A percentile compares a stretch with the other conserved stretches of the same genome.
Evolutionary conservation across 2,113 vertebrate species (phyloP).

Genomic region (Panthera uncia): DNA sequence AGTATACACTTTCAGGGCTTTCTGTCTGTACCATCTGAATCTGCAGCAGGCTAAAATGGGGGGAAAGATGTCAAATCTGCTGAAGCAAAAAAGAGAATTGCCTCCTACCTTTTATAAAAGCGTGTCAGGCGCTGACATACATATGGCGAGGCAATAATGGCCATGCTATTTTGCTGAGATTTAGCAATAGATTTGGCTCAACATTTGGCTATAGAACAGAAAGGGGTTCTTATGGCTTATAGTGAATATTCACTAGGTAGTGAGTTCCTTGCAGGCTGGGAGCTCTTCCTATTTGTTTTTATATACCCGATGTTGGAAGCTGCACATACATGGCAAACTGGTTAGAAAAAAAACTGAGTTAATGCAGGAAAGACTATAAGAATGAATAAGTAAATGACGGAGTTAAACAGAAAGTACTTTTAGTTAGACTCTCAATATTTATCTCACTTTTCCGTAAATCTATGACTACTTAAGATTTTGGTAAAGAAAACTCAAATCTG

Average conservation of each 20-base stretch:
- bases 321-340: neutral
- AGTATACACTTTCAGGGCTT: constrained; percentile 58
- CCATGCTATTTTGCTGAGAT: neutral
- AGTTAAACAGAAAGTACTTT: constrained; percentile 28
- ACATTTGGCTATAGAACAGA: neutral
- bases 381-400: neutral
- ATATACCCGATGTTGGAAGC: neutral
- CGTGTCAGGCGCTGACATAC: neutral
- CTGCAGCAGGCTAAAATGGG: constrained; percentile 27
- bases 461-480: constrained; percentile 26
- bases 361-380: constrained; percentile 2
- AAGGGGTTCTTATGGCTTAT: neutral
- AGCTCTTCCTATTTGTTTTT: neutral
- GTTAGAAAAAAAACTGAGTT: neutral
- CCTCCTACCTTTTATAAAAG: neutral
- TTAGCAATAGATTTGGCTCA: neutral
- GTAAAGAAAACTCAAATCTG: constrained; percentile 38
- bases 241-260: neutral
- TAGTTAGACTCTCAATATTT: neutral
- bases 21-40: constrained; percentile 49
- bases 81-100: neutral
- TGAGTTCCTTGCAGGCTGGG: neutral
- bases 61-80: constrained; percentile 12
- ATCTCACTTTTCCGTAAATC: constrained; percentile 12
- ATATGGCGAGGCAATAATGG: neutral